Evolutionary conservation across 2,888 invertebrate species (phyloP).

Genomic region (Apocheima hispidaria): DNA sequence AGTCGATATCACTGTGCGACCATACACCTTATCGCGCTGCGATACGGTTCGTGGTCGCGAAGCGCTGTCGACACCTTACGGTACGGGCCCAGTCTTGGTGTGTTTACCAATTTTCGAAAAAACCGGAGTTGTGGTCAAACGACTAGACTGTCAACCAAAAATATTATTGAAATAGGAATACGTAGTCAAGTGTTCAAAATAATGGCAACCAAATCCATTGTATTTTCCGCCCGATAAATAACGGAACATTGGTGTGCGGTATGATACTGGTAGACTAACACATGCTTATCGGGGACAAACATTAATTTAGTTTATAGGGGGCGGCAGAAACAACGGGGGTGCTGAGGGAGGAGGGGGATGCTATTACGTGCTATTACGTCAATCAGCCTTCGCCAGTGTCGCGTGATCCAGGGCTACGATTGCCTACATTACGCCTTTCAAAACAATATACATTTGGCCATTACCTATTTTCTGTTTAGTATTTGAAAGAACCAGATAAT

Average conservation of each 20-base stretch:
- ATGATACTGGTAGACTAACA: constrained; percentile 43
- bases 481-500: not conserved
- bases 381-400: constrained; percentile 60
- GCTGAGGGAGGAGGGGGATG: constrained; percentile 42
- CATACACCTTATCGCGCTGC: too few relatives aligned
- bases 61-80: too few relatives aligned
- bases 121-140: too few relatives aligned
- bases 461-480: not conserved
- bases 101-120: too few relatives aligned
- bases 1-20: too few relatives aligned
- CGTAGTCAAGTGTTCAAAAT: too few relatives aligned
- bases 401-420: constrained; percentile 54
- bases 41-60: too few relatives aligned
- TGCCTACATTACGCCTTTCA: constrained; percentile 17
- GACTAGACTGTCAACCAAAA: too few relatives aligned
- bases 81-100: too few relatives aligned
- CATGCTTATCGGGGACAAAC: constrained; percentile 72
- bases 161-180: too few relatives aligned
- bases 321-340: constrained; percentile 49
- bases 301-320: constrained; percentile 78
- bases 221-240: not conserved
- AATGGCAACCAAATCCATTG: not conserved
- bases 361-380: constrained; percentile 65
- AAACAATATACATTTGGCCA: constrained; percentile 4
- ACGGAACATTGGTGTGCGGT: constrained; percentile 33